Conservation (phyloP, 2,113 vertebrate genomes). For the Micromys minutus region DNA sequence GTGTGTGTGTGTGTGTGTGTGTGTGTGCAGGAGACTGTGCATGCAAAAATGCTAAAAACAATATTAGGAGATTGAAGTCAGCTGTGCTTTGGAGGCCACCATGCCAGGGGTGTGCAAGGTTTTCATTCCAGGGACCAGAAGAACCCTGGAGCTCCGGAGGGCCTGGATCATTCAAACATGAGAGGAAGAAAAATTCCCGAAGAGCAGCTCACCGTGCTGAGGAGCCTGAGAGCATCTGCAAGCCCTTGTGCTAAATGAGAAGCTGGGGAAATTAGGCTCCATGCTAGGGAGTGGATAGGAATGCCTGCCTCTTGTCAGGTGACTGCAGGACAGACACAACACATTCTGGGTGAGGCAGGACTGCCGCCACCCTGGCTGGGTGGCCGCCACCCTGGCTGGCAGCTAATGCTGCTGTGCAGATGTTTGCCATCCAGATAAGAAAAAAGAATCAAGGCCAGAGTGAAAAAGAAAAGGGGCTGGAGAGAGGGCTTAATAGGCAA, state of each 20-base stretch:
- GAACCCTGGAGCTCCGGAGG: neutral
- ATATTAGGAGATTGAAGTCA: conserved; percentile 40
- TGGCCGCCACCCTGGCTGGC: neutral
- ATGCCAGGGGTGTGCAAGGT: too few species aligned
- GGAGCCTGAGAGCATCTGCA: neutral
- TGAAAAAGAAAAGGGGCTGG: neutral
- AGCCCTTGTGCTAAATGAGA: neutral
- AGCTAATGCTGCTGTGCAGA: neutral
- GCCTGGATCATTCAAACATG: too few species aligned
- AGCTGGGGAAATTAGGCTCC: neutral
- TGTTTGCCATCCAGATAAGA: neutral
- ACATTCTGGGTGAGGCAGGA: neutral
- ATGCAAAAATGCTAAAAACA: conserved; percentile 51
- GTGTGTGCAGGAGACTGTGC: too few species aligned
- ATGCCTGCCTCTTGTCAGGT: accelerated
- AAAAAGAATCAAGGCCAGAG: neutral
- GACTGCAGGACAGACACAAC: neutral
- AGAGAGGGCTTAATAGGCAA: neutral
- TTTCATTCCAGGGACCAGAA: neutral
- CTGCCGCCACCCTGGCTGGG: neutral
- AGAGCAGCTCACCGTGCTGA: neutral
- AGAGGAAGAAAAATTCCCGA: conserved; percentile 2
- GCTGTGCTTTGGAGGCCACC: conserved; percentile 5
- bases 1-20: too few species aligned
- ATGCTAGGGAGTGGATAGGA: neutral